Base-by-base conservation (phyloP, 64 coral and sea anemone genomes). In the Dendrophyllia cribrosa region DNA sequence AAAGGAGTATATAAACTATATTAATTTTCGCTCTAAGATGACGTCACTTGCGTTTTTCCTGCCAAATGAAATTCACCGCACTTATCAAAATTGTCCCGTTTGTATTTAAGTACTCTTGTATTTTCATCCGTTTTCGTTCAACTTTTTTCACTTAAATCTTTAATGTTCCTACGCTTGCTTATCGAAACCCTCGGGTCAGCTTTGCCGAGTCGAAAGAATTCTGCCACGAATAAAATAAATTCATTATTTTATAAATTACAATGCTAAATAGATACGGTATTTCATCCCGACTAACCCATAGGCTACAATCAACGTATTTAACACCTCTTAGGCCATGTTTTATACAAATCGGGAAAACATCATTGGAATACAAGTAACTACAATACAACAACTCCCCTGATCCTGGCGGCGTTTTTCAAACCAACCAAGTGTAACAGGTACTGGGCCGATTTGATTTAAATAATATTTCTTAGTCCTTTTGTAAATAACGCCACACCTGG, bases 401-500 rank as follows among this genome's bases (percentile, higher is more conserved):
- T 65, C 59, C 72, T 19, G 72, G 17, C 80, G 77, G 80, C 45
- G 8, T 83, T 83, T 84, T 51, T 15, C 20, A 51, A 67, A 43
- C 12, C 80, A 34, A 66, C 51, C 7, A 46, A 84, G 59, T 65
- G 80, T 84, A 84, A 84, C 80, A 84, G 80, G 80, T 84, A 84
- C 43, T 84, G 80, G 62, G 43, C 62, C 80, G 80, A 84, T 84
- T 84, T 67, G 80, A 84, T 84, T 67, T 48, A 84, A 84, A 84
- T 68, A 67, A 75, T 84, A 67, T 68, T 84, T 84, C 44, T 84
- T 59, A 65, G 80, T 84, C 45, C 80, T 67, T 84, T 84, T 84
- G 80, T 84, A 84, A 84, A 84, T 84, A 84, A 84, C 47, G 26
- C 20, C 62, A 84, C 80, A 84, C 80, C 80, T 84, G 80, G 80